phyloP scores from a whole-genome alignment of 2,797 vertebrate species.

The Tokudaia muenninki region DNA sequence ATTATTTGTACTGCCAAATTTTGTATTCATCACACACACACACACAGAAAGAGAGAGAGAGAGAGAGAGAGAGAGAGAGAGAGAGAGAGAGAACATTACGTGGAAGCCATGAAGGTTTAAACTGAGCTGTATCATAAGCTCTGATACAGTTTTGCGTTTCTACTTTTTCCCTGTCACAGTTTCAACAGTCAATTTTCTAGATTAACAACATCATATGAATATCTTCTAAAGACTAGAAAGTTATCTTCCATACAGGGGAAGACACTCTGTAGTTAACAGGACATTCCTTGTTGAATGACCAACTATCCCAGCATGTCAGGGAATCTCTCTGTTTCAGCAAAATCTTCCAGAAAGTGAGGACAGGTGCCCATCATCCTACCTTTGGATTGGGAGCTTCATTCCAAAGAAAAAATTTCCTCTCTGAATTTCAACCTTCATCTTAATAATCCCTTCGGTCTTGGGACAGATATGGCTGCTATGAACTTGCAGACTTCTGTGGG shows the following conservation, averaged over 20 bases:
- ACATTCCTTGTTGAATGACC: background rate
- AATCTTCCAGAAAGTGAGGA: background rate
- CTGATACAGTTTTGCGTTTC: conserved; percentile 4
- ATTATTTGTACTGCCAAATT: background rate
- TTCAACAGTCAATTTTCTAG: conserved; percentile 31
- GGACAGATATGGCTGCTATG: background rate
- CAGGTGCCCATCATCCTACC: background rate
- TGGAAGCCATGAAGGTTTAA: background rate
- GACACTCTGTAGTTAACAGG: background rate
- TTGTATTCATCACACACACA: background rate
- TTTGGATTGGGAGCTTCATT: background rate
- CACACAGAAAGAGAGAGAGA: too few species aligned
- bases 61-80: too few species aligned
- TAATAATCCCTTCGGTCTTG: background rate
- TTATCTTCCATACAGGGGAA: background rate
- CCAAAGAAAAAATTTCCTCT: background rate
- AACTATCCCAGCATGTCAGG: background rate
- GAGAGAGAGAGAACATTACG: background rate
- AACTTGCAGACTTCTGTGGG: conserved; percentile 45
- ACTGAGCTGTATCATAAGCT: background rate
- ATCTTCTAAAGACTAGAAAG: background rate
- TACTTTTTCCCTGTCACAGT: background rate
- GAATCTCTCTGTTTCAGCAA: background rate
- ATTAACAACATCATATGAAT: background rate
- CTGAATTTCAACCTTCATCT: background rate